Evolutionary conservation across 2,888 invertebrate species (phyloP).

Genomic region (Allolobophora icterica): DNA sequence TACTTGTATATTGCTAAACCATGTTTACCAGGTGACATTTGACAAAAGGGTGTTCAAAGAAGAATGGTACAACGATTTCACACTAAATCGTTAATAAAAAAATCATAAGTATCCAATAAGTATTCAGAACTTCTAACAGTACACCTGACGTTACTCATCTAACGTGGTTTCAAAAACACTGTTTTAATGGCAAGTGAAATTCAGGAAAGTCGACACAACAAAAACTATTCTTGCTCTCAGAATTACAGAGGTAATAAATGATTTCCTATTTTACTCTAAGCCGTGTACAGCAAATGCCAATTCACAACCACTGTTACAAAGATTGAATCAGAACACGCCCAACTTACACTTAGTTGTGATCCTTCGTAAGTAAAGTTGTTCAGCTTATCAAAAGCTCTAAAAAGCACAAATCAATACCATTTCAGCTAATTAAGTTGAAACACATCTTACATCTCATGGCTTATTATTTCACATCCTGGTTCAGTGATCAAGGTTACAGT

Average conservation of each 20-base stretch:
- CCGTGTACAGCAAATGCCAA: too few species aligned
- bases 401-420: constrained; percentile 41
- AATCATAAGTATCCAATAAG: background rate
- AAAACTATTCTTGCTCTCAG: background rate
- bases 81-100: background rate
- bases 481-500: background rate
- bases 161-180: background rate
- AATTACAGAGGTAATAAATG: background rate
- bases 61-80: too few species aligned
- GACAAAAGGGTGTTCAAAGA: background rate
- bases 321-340: background rate
- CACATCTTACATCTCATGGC: background rate
- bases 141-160: background rate
- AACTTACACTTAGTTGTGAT: constrained; percentile 79
- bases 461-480: background rate
- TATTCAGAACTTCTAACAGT: constrained; percentile 1
- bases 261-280: background rate
- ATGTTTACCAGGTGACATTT: background rate
- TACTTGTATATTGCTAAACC: background rate
- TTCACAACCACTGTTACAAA: background rate
- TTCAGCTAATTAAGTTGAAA: background rate
- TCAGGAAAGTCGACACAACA: background rate
- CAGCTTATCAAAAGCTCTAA: constrained; percentile 82
- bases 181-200: background rate
- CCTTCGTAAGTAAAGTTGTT: constrained; percentile 88